phyloP scores from a whole-genome alignment of 2,797 vertebrate genomes.

The Squalus acanthias region DNA sequence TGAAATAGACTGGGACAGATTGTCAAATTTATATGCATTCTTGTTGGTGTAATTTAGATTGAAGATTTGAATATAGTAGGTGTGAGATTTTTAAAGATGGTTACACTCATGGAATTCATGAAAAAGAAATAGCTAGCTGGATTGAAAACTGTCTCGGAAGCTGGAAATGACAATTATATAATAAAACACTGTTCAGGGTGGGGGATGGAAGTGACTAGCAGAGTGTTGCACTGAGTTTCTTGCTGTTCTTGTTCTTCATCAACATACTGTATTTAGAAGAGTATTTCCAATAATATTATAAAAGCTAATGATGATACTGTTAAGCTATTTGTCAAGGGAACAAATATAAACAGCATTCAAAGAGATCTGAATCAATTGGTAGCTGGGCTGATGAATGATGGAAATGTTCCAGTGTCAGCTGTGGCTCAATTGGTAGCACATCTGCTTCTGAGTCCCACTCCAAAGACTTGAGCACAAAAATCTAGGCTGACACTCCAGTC shows the following conservation, averaged over 20 bases:
- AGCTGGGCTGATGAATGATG: background rate
- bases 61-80: background rate
- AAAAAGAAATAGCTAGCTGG: background rate
- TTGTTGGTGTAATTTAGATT: background rate
- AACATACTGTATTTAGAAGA: background rate
- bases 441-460: too few relatives aligned
- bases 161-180: background rate
- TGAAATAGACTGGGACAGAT: background rate
- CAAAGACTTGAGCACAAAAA: too few relatives aligned
- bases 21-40: background rate
- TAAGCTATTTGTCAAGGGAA: background rate
- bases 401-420: background rate
- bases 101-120: background rate
- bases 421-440: too few relatives aligned
- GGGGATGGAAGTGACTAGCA: background rate
- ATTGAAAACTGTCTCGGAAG: background rate
- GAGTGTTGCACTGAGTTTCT: background rate
- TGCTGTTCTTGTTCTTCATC: background rate
- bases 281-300: background rate
- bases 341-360: background rate
- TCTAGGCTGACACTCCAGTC: too few relatives aligned
- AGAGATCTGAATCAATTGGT: background rate
- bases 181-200: background rate
- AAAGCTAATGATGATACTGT: background rate
- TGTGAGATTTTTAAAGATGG: background rate